phyloP scores from a whole-genome alignment of 2,888 invertebrate genomes.

The Hemistola chrysoprasaria region DNA sequence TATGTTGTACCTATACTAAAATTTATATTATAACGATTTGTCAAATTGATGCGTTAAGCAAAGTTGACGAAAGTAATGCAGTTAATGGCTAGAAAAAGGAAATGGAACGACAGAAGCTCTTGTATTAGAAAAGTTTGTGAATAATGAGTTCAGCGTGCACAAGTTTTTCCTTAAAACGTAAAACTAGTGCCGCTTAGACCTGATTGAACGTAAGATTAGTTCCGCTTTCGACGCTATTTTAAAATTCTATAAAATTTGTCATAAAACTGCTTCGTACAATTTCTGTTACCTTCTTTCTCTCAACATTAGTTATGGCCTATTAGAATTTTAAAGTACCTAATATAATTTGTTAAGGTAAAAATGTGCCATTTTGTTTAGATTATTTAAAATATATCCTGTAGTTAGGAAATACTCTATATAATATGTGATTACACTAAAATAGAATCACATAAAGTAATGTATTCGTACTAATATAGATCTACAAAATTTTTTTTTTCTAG shows the following conservation, averaged over 20 bases:
- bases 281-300: too few relatives aligned
- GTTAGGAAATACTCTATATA: slow-evolving; percentile 3
- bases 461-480: too few relatives aligned
- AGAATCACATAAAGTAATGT: too few relatives aligned
- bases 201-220: slow-evolving; percentile 21
- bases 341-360: slow-evolving; percentile 15
- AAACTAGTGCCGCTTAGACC: slow-evolving; percentile 24
- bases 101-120: slow-evolving; percentile 11
- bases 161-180: slow-evolving; percentile 17
- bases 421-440: background rate
- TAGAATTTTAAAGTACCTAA: too few relatives aligned
- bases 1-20: too few relatives aligned
- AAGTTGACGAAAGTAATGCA: too few relatives aligned
- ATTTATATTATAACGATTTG: too few relatives aligned
- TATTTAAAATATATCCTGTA: background rate
- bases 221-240: slow-evolving; percentile 22
- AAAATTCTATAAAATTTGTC: slow-evolving; percentile 29
- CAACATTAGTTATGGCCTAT: too few relatives aligned
- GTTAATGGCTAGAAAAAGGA: slow-evolving; percentile 23
- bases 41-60: too few relatives aligned
- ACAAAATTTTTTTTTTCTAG: too few relatives aligned
- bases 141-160: slow-evolving; percentile 9
- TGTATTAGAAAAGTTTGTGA: slow-evolving; percentile 13
- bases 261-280: slow-evolving; percentile 23
- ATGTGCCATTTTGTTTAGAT: too few relatives aligned